These are phyloP conservation scores for Ariolimax columbianus DNA, from an alignment of 2,888 invertebrate genomes.

Conservation along the genomic window DNA sequence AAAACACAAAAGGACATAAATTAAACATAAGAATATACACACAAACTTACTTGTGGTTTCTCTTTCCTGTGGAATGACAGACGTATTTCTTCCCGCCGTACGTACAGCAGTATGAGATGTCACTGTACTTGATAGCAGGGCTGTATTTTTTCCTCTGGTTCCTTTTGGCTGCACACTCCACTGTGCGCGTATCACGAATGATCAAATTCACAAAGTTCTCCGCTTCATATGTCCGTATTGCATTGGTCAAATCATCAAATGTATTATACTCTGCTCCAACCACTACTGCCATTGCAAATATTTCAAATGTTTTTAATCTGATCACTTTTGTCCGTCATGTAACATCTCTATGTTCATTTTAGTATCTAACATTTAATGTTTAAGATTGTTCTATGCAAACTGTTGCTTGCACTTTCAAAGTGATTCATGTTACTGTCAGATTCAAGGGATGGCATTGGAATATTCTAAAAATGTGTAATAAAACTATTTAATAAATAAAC, in stretches of 20 bases:
- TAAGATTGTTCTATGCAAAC: too few species aligned
- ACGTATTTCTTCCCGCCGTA: conserved; percentile 51
- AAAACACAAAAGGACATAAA: background rate
- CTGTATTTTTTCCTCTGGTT: conserved; percentile 47
- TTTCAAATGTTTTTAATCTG: background rate
- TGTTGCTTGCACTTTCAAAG: too few species aligned
- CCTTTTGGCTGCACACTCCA: conserved; percentile 44
- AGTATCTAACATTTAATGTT: too few species aligned
- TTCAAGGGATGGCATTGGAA: too few species aligned
- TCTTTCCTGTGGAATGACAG: conserved; percentile 46
- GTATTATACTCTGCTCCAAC: conserved; percentile 46
- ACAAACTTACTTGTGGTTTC: conserved; percentile 47
- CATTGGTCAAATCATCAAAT: conserved; percentile 43
- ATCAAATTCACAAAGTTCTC: conserved; percentile 49
- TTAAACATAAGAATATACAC: background rate
- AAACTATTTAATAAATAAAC: too few species aligned
- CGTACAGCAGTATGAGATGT: conserved; percentile 48
- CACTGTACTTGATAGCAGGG: conserved; percentile 48
- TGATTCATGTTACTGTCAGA: too few species aligned
- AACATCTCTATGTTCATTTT: too few species aligned
- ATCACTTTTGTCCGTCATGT: too few species aligned
- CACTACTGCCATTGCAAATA: conserved; percentile 24
- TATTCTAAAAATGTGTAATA: too few species aligned
- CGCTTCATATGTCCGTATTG: conserved; percentile 36
- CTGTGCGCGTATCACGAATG: conserved; percentile 45